Evolutionary conservation across 1,140 invertebrate genomes (phyloP).

Genomic region (Anoplolepis gracilipes): DNA sequence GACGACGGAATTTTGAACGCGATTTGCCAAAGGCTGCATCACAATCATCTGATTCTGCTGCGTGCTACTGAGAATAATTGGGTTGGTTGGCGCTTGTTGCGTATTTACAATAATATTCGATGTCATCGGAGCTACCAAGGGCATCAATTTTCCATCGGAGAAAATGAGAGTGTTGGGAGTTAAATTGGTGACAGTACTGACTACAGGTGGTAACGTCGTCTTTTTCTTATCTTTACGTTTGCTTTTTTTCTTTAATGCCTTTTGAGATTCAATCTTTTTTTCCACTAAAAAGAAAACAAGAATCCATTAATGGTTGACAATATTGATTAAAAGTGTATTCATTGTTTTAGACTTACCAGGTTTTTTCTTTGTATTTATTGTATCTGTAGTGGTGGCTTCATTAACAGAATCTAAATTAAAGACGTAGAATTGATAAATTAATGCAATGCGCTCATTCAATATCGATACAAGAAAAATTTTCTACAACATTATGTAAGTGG

Average conservation of each 20-base stretch:
- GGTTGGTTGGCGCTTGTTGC: constrained; percentile 77
- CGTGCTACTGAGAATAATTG: constrained; percentile 82
- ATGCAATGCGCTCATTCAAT: too few species aligned
- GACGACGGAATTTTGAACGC: constrained; percentile 79
- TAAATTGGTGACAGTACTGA: constrained; percentile 77
- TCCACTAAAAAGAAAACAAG: constrained; percentile 34
- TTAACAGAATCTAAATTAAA: constrained; percentile 55
- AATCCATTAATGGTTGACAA: neutral
- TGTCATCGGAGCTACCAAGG: constrained; percentile 82
- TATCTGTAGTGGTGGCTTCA: neutral
- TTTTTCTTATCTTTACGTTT: constrained; percentile 74
- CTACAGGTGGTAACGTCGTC: constrained; percentile 63
- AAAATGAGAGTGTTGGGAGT: constrained; percentile 81
- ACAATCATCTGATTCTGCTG: constrained; percentile 85
- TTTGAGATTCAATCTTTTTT: constrained; percentile 72
- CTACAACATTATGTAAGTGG: neutral
- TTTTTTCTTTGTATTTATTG: constrained; percentile 51
- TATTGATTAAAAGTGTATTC: neutral
- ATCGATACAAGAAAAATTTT: neutral
- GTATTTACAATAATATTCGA: constrained; percentile 83
- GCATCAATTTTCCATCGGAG: constrained; percentile 83
- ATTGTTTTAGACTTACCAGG: constrained; percentile 51
- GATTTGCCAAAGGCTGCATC: constrained; percentile 81
- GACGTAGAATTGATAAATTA: neutral
- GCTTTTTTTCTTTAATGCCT: constrained; percentile 74